Conservation (phyloP, 2,888 invertebrate species). For the Ellobium chinense region DNA sequence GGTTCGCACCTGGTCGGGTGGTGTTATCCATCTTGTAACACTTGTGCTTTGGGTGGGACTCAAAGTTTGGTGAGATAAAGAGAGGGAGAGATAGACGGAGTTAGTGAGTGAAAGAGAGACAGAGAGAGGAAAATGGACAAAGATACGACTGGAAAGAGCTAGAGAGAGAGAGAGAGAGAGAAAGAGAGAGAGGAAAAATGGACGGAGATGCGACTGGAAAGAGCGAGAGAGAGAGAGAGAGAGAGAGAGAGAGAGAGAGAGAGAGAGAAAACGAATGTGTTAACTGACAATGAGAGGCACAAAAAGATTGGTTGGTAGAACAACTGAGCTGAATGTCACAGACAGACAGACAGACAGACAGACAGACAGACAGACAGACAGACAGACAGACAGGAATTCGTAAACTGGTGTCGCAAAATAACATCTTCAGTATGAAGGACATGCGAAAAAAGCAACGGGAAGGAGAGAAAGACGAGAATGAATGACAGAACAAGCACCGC, state of each 20-base stretch:
- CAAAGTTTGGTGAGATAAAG: not conserved
- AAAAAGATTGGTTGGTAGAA: constrained; percentile 3
- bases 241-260: not conserved
- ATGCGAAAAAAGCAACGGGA: not conserved
- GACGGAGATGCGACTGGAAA: not conserved
- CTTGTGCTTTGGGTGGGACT: too few species aligned
- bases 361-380: not conserved
- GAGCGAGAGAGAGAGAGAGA: not conserved
- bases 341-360: not conserved
- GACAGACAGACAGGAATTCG: not conserved
- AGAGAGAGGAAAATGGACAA: constrained; percentile 9
- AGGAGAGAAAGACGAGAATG: not conserved
- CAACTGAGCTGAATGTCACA: not conserved
- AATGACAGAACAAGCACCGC: too few species aligned
- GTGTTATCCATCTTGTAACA: too few species aligned
- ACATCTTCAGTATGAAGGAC: too few species aligned
- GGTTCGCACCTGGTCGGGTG: too few species aligned
- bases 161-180: constrained; percentile 8
- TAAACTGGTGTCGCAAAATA: too few species aligned
- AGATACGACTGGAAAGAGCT: not conserved
- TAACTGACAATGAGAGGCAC: not conserved
- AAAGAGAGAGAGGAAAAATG: constrained; percentile 9
- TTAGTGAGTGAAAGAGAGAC: constrained; percentile 1
- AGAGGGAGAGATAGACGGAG: constrained; percentile 8
- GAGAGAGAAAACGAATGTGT: too few species aligned